These are phyloP conservation scores for human (Homo sapiens) DNA, from an alignment of 2,113 vertebrate genomes.

Conservation along the genomic window DNA sequence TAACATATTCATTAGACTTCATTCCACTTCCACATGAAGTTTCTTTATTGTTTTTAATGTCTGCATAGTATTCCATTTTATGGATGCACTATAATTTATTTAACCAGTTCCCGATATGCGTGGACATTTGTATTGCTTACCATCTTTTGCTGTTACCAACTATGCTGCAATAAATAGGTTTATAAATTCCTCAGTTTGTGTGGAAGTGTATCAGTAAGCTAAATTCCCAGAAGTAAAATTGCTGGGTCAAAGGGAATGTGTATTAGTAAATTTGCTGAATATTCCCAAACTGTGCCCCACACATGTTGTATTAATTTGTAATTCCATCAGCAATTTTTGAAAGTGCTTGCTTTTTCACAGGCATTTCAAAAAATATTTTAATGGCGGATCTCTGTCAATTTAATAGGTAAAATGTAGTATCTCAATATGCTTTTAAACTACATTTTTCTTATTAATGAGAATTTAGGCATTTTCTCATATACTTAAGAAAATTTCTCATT, in stretches of 20 bases:
- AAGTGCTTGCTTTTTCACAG: background rate
- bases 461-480: background rate
- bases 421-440: background rate
- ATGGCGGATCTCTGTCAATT: background rate
- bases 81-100: background rate
- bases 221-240: background rate
- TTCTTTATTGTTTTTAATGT: background rate
- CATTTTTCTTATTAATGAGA: background rate
- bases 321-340: background rate
- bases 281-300: background rate
- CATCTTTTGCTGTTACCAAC: background rate
- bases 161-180: background rate
- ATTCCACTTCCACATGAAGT: background rate
- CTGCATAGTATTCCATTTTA: background rate
- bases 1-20: background rate
- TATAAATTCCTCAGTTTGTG: background rate
- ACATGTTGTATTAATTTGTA: background rate
- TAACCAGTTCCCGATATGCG: background rate
- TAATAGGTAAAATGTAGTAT: background rate
- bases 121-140: background rate
- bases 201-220: background rate
- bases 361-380: background rate
- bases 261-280: background rate
- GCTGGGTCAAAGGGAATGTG: background rate
- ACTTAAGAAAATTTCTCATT: background rate